Evolutionary conservation across 1,140 invertebrate species (phyloP).

Genomic region (Cotesia chilonis): DNA sequence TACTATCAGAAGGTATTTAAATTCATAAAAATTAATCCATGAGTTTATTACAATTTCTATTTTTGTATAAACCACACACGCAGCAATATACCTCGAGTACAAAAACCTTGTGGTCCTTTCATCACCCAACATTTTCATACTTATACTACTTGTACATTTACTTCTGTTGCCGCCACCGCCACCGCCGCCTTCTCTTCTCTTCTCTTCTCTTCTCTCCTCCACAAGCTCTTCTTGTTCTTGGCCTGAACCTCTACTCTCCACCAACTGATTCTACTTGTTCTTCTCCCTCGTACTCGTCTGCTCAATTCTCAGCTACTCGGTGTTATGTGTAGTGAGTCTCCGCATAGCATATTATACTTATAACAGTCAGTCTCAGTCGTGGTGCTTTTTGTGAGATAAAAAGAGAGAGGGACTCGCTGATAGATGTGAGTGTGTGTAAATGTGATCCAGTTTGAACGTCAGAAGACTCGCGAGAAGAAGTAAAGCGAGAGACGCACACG

Average conservation of each 20-base stretch:
- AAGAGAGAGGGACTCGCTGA: neutral
- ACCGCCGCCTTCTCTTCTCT: conserved; percentile 24
- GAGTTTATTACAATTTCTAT: neutral
- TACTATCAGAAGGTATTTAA: too few species aligned
- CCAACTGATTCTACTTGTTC: too few species aligned
- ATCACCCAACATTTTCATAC: conserved; percentile 29
- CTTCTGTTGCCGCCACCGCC: conserved; percentile 19
- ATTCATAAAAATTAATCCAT: too few species aligned
- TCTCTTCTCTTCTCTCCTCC: conserved; percentile 20
- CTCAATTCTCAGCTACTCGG: neutral
- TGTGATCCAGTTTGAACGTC: conserved; percentile 31
- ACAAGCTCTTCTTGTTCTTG: conserved; percentile 9
- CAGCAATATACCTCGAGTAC: neutral
- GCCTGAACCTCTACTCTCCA: conserved; percentile 3
- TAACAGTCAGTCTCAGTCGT: too few species aligned
- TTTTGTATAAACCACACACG: conserved; percentile 13
- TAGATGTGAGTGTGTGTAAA: neutral
- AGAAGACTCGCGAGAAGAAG: conserved; percentile 24
- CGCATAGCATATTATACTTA: too few species aligned
- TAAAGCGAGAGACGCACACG: conserved; percentile 15
- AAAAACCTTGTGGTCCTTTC: conserved; percentile 14
- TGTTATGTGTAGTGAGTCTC: too few species aligned
- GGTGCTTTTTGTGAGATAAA: neutral
- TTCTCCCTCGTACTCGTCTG: conserved; percentile 5
- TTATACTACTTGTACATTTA: too few species aligned